phyloP scores from a whole-genome alignment of 2,888 invertebrate genomes.

The Subacronicta megacephala region DNA sequence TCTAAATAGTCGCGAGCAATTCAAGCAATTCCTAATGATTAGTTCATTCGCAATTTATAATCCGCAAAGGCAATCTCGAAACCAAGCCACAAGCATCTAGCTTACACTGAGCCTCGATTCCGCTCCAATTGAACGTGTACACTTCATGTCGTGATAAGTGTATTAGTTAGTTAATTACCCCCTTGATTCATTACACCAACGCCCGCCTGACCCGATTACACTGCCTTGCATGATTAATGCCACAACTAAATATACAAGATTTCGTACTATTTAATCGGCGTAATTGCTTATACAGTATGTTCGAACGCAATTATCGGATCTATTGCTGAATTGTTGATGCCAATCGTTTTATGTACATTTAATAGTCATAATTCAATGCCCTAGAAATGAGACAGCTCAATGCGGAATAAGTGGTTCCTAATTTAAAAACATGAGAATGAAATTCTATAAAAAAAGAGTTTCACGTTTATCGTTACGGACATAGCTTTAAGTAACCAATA shows the following conservation, averaged over 20 bases:
- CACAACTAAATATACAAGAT: constrained; percentile 71
- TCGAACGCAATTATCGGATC: constrained; percentile 61
- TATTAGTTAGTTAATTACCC: constrained; percentile 82
- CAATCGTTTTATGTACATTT: constrained; percentile 48
- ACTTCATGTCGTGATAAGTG: constrained; percentile 77
- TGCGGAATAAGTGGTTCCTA: constrained; percentile 12
- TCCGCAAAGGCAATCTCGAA: constrained; percentile 35
- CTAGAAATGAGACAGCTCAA: constrained; percentile 17
- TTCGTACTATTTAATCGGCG: constrained; percentile 69
- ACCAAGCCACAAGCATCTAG: constrained; percentile 35
- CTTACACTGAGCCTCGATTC: constrained; percentile 51
- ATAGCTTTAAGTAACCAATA: constrained; percentile 18
- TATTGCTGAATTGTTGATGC: constrained; percentile 60
- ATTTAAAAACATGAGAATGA: constrained; percentile 5
- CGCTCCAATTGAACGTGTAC: constrained; percentile 68
- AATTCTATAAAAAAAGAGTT: constrained; percentile 24
- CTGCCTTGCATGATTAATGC: constrained; percentile 79
- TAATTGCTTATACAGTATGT: constrained; percentile 67
- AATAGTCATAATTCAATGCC: constrained; percentile 35
- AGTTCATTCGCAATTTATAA: constrained; percentile 46
- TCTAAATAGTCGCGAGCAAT: constrained; percentile 26
- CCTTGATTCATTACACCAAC: constrained; percentile 79
- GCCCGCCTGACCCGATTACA: constrained; percentile 73
- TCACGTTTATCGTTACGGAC: constrained; percentile 22
- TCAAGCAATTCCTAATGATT: constrained; percentile 41